Conservation (phyloP, 1,140 invertebrate genomes). For the Euglossa dilemma region DNA sequence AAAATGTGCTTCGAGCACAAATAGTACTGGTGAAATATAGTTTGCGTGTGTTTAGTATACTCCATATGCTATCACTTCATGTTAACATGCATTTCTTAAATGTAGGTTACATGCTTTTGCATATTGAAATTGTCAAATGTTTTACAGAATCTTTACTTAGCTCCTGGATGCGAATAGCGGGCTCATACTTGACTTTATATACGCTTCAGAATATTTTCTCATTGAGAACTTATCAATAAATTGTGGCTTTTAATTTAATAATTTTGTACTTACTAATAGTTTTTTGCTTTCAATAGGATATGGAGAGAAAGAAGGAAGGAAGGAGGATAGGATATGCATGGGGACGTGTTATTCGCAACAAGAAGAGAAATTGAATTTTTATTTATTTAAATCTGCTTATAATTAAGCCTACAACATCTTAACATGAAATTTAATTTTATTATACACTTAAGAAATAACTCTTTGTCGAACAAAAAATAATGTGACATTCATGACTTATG, state of each 20-base stretch:
- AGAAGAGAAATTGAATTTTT: slow-evolving; percentile 73
- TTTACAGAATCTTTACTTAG: slow-evolving; percentile 73
- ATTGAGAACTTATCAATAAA: slow-evolving; percentile 63
- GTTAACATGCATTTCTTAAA: slow-evolving; percentile 62
- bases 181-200: slow-evolving; percentile 67
- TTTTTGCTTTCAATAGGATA: slow-evolving; percentile 82
- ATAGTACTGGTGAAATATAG: slow-evolving; percentile 58
- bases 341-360: slow-evolving; percentile 77
- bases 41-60: slow-evolving; percentile 57
- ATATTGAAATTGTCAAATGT: slow-evolving; percentile 68
- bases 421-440: slow-evolving; percentile 62
- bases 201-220: slow-evolving; percentile 64
- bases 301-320: slow-evolving; percentile 73
- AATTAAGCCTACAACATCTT: slow-evolving; percentile 64
- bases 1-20: slow-evolving; percentile 54
- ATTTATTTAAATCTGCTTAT: slow-evolving; percentile 72
- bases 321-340: slow-evolving; percentile 81
- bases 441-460: slow-evolving; percentile 50
- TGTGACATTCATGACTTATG: slow-evolving; percentile 56
- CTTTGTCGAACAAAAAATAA: slow-evolving; percentile 50
- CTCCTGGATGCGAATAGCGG: slow-evolving; percentile 69
- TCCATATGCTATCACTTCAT: slow-evolving; percentile 61
- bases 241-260: slow-evolving; percentile 71
- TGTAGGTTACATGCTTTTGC: slow-evolving; percentile 68
- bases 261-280: slow-evolving; percentile 81